Conservation (phyloP, 2,113 vertebrate genomes). For the Ceyx margarethae region DNA sequence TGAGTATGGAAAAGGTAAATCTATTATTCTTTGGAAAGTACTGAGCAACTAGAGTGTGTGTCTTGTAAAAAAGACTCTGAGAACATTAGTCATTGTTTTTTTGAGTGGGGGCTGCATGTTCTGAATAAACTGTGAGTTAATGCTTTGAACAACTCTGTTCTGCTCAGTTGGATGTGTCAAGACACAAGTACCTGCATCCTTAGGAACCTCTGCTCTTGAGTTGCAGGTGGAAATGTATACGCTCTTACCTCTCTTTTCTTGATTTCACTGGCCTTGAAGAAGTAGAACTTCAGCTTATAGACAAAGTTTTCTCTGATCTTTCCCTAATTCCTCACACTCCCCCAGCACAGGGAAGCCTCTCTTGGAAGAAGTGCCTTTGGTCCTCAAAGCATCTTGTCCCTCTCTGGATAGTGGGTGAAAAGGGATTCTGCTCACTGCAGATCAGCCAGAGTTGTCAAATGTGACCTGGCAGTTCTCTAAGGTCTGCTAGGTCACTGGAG, state of each 20-base stretch:
- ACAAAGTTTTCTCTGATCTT: background rate
- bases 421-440: background rate
- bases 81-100: background rate
- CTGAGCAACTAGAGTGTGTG: background rate
- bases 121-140: background rate
- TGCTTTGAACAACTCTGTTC: background rate
- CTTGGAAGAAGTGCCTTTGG: background rate
- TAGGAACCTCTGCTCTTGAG: background rate
- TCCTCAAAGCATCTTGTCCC: background rate
- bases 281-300: background rate
- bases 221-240: background rate
- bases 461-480: background rate
- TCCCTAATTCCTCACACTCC: background rate
- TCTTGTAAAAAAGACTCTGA: background rate
- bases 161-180: background rate
- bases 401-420: background rate
- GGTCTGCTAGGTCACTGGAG: background rate
- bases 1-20: background rate
- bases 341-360: background rate
- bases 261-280: background rate
- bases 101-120: background rate
- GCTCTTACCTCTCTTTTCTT: background rate
- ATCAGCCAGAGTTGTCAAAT: constrained; percentile 8
- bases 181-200: background rate
- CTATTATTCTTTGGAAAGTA: background rate